Percentiles rank a stretch among this genome's conserved stretches.
phyloP scores from a whole-genome alignment of 2,113 vertebrate species.

The Taurulus bubalis region DNA sequence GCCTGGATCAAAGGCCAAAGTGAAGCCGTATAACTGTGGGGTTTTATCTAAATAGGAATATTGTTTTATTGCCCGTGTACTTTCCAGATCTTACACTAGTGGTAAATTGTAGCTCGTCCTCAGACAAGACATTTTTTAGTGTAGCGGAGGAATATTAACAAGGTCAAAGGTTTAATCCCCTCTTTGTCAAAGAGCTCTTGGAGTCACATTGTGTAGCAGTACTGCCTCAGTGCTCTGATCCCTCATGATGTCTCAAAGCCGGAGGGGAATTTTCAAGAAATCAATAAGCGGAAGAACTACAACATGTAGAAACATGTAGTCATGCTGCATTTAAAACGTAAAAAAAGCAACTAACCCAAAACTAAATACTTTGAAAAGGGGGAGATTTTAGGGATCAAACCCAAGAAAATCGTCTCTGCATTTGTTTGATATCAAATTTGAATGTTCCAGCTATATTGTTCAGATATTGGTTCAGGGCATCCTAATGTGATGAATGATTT shows the following conservation, averaged over 20 bases:
- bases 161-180: constrained; percentile 35
- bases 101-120: constrained; percentile 4
- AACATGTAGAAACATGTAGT: neutral
- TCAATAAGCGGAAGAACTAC: neutral
- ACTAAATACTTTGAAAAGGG: neutral
- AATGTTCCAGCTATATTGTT: neutral
- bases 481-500: neutral
- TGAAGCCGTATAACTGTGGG: constrained; percentile 1
- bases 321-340: neutral
- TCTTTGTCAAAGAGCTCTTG: constrained; percentile 3
- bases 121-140: neutral
- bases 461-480: neutral
- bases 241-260: neutral
- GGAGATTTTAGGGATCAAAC: neutral
- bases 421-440: neutral
- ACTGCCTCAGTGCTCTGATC: neutral
- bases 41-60: constrained; percentile 13
- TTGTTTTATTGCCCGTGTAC: neutral
- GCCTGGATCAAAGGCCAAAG: constrained; percentile 9
- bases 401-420: neutral
- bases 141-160: neutral
- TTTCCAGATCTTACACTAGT: neutral
- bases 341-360: neutral
- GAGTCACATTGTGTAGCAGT: neutral
- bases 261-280: neutral